These are phyloP conservation scores for Atta cephalotes DNA, from an alignment of 1,140 invertebrate genomes.

Conservation along the genomic window DNA sequence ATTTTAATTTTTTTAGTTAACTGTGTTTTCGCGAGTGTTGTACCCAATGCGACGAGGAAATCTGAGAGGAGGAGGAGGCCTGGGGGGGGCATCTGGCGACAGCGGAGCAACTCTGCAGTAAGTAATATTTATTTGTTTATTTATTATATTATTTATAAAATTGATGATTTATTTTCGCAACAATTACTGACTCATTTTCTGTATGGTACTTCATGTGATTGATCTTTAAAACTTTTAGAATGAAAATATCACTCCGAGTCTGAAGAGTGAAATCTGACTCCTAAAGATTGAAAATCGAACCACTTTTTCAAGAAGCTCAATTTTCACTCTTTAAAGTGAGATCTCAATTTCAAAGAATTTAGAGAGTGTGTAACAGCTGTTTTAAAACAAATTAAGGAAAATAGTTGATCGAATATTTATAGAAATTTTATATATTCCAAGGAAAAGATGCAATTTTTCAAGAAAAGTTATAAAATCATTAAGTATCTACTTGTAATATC, in stretches of 20 bases:
- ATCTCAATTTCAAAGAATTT: no score
- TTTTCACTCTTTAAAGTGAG: no score
- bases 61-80: neutral
- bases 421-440: neutral
- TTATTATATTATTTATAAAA: neutral
- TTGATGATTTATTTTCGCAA: neutral
- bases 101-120: neutral
- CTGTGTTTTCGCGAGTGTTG: neutral
- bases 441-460: neutral
- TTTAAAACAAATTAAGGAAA: neutral
- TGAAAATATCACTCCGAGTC: no score
- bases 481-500: no score
- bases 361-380: neutral
- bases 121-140: neutral
- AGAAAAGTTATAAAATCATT: no score
- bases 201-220: neutral
- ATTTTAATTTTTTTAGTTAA: neutral
- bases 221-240: no score
- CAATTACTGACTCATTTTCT: neutral
- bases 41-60: neutral
- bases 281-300: no score
- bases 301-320: no score
- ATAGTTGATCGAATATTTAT: neutral
- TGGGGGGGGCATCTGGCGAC: neutral
- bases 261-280: no score